phyloP scores from a whole-genome alignment of 2,797 vertebrate genomes.

The Anniella stebbinsi region DNA sequence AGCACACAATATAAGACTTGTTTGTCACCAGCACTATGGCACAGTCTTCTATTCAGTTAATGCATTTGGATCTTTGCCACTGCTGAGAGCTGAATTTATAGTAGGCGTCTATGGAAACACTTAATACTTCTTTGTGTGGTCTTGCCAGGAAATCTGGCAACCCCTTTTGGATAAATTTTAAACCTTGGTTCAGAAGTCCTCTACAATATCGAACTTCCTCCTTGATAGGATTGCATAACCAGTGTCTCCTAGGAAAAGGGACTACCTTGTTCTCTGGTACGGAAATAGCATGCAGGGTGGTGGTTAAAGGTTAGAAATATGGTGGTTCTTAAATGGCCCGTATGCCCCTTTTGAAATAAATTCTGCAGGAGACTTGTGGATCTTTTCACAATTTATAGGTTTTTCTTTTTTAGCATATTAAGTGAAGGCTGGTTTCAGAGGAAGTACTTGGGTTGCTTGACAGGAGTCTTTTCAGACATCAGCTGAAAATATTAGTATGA shows the following conservation, averaged over 20 bases:
- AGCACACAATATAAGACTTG: too few species aligned
- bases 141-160: too few species aligned
- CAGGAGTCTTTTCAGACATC: not conserved
- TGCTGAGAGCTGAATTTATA: not conserved
- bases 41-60: not conserved
- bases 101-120: too few species aligned
- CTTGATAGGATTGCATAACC: not conserved
- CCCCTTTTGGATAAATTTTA: too few species aligned
- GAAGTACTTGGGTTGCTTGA: not conserved
- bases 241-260: not conserved
- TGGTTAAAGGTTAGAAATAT: not conserved
- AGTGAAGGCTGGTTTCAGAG: not conserved
- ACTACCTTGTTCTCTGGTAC: not conserved
- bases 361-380: too few species aligned
- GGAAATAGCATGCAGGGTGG: not conserved
- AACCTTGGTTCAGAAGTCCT: not conserved
- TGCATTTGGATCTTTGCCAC: not conserved
- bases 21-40: not conserved
- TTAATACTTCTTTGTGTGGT: too few species aligned
- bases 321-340: not conserved
- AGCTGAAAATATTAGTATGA: not conserved
- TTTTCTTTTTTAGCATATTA: not conserved
- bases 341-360: not conserved
- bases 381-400: not conserved
- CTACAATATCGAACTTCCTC: not conserved